Evolutionary conservation across 2,888 invertebrate genomes (phyloP), one percentile per base, ranked within the genome.

Genomic region (Philereme vetulata): DNA sequence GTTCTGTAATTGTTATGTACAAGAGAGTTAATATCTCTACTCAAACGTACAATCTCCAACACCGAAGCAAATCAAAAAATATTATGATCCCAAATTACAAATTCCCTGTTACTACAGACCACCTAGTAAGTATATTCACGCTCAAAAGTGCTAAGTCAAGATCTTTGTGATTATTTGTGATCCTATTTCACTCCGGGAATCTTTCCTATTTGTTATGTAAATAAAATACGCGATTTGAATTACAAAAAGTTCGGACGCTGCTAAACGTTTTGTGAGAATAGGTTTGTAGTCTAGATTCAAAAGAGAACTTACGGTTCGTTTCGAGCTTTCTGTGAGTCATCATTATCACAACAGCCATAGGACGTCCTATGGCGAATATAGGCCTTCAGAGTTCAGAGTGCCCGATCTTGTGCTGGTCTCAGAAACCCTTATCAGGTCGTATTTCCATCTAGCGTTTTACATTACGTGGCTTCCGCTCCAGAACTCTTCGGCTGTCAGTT

Each of bases 51-150:
- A 21, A 21, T 21, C 21, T 4, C 48, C 52, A 48, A 50, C 38
- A 58, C 55, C 55, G 44, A 51, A 42, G 53, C 53, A 59, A 58
- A 60, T 52, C 46, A 8, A 47, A 58, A 49, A 47, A 55, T 67
- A 64, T 67, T 77, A 78, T 83, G 78, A 78, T 73, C 66, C 60
- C 66, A 76, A 80, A 80, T 81, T 84, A 83, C 72, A 73, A 72
- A 76, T 74, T 69, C 77, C 72, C 68, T 36, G 8, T 8, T 6
- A 76, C 70, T 71, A 66, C 74, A 77, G 80, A 81, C 81, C 81
- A 80, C 81, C 80, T 51, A 51, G 40, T 51, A 45, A n/a, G 69
- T 74, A 75, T 72, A 60, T 49, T 70, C 69, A 50, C 34, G 53
- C 36, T 64, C 70, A 65, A 48, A 74, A 75, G 56, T 63, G 53